A percentile compares a stretch with the other conserved stretches of the same genome.
Conservation (phyloP, 2,797 vertebrate genomes). For the Schizothorax lantsangensis region DNA sequence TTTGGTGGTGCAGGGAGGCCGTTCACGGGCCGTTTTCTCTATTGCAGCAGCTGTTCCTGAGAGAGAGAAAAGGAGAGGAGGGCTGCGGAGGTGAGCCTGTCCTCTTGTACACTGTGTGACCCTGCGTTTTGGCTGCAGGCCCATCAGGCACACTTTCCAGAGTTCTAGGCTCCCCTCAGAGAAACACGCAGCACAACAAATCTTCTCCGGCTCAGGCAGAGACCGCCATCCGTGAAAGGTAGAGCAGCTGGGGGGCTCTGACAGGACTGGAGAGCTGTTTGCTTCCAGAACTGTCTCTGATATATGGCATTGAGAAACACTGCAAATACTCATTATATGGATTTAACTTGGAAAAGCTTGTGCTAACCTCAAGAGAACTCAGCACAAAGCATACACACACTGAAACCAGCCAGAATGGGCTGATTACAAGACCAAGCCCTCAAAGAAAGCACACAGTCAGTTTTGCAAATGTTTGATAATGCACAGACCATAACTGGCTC, state of each 20-base stretch:
- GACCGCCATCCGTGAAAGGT: neutral
- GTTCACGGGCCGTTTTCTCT: neutral
- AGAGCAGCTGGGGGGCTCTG: neutral
- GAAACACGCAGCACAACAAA: slow-evolving; percentile 39
- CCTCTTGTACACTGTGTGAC: slow-evolving; percentile 4
- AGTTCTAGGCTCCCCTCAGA: slow-evolving; percentile 16
- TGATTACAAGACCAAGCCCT: slow-evolving; percentile 5
- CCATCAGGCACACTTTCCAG: slow-evolving; percentile 5
- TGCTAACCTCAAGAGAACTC: slow-evolving; percentile 13
- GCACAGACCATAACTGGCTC: neutral
- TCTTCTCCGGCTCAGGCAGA: slow-evolving; percentile 11
- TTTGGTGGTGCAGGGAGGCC: slow-evolving; percentile 1
- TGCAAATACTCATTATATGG: slow-evolving; percentile 28
- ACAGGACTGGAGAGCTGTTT: neutral
- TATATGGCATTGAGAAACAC: slow-evolving; percentile 3
- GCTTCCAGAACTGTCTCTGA: slow-evolving; percentile 34
- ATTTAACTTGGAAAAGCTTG: slow-evolving; percentile 24
- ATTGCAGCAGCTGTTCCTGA: slow-evolving; percentile 11
- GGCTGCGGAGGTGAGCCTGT: neutral
- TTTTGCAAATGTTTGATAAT: neutral
- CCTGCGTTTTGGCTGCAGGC: slow-evolving; percentile 12
- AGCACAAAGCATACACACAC: slow-evolving; percentile 1
- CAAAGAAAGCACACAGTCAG: neutral
- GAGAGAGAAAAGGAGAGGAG: neutral
- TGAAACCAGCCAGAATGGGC: neutral